Percentiles rank a stretch among this genome's conserved stretches.
Evolutionary conservation across 2,113 vertebrate species (phyloP).

Genomic region (Phylloscopus trochiloides): DNA sequence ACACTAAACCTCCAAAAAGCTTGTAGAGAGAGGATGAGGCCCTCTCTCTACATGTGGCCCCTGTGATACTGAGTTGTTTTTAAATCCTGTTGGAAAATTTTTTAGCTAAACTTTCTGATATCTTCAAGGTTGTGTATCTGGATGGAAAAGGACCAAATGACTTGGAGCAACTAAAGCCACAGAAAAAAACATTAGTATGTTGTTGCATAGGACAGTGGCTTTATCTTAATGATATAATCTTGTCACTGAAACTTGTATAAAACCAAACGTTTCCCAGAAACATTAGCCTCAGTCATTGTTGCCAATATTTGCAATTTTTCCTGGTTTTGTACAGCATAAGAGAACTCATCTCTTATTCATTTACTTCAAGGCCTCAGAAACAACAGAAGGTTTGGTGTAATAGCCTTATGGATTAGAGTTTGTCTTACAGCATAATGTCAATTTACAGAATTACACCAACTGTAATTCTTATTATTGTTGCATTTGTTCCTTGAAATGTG

Average conservation of each 20-base stretch:
- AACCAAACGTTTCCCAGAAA: background rate
- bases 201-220: background rate
- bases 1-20: accelerated
- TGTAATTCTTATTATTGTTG: background rate
- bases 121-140: accelerated
- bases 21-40: background rate
- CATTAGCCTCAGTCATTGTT: background rate
- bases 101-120: background rate
- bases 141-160: background rate
- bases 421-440: background rate
- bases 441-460: background rate
- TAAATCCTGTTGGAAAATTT: background rate
- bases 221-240: background rate
- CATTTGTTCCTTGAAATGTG: background rate
- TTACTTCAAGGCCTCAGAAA: background rate
- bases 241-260: background rate
- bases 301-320: background rate
- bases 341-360: background rate
- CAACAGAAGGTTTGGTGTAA: background rate
- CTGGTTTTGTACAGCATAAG: background rate
- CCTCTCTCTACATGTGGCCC: too few relatives aligned
- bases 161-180: background rate
- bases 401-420: background rate
- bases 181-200: background rate
- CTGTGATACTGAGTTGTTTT: background rate